Evolutionary conservation across 2,888 invertebrate genomes (phyloP).

Genomic region (Apamea epomidion): DNA sequence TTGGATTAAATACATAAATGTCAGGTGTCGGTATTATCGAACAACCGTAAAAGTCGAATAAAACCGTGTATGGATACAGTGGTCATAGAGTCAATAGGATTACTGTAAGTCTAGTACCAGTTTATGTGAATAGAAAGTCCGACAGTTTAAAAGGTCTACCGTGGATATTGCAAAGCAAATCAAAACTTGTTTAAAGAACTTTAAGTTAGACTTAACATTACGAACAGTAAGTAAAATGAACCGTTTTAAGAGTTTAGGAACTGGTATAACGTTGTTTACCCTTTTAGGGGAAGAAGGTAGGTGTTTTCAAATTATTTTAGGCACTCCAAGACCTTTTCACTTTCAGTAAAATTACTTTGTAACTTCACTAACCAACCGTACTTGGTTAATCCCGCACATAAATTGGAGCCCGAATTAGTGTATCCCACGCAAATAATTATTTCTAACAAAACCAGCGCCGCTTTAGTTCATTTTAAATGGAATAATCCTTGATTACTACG

Average conservation of each 20-base stretch:
- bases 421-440: constrained; percentile 50
- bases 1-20: constrained; percentile 47
- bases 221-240: background rate
- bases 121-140: constrained; percentile 19
- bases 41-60: constrained; percentile 41
- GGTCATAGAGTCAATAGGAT: constrained; percentile 9
- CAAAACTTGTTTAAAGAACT: too few species aligned
- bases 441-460: constrained; percentile 34
- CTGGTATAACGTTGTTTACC: background rate
- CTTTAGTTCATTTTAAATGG: constrained; percentile 43
- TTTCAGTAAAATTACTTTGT: constrained; percentile 41
- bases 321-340: constrained; percentile 39
- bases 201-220: too few species aligned
- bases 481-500: constrained; percentile 58
- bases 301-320: constrained; percentile 25
- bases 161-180: background rate
- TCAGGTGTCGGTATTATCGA: constrained; percentile 27
- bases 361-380: constrained; percentile 33
- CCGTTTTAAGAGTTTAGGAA: background rate
- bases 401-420: constrained; percentile 54
- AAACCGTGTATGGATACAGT: constrained; percentile 23
- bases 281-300: background rate
- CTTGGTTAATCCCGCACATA: constrained; percentile 44
- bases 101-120: constrained; percentile 5
- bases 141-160: background rate